These are phyloP conservation scores for Calcarius lapponicus DNA, from an alignment of 2,797 vertebrate genomes.

Conservation along the genomic window DNA sequence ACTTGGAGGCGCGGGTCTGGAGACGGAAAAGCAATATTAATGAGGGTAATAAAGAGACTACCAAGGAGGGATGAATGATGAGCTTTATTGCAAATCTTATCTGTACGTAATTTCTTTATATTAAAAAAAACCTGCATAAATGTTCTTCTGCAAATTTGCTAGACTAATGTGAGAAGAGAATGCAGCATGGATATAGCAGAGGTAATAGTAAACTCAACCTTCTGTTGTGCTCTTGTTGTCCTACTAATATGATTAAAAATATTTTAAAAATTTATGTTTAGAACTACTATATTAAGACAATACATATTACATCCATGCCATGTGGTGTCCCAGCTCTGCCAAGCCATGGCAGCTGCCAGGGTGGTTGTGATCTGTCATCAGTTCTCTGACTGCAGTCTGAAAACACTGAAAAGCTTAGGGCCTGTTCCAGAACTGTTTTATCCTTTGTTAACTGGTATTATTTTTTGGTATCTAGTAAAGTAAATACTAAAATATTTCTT, in stretches of 20 bases:
- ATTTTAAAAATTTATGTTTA: neutral
- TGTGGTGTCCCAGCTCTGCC: neutral
- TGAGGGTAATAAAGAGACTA: constrained; percentile 28
- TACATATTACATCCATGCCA: neutral
- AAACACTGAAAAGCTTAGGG: neutral
- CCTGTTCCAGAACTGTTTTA: neutral
- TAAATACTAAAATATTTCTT: neutral
- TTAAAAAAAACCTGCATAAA: neutral
- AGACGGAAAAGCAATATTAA: constrained; percentile 28
- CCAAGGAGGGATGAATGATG: neutral
- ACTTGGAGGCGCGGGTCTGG: neutral
- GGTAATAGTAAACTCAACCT: neutral
- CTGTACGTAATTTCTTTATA: neutral
- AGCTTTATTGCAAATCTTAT: constrained; percentile 32
- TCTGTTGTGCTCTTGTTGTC: neutral
- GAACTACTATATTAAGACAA: neutral
- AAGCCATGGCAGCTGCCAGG: neutral
- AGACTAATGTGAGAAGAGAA: neutral
- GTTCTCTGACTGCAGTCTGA: neutral
- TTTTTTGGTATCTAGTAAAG: neutral
- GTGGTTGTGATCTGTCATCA: neutral
- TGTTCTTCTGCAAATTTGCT: neutral
- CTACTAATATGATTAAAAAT: neutral
- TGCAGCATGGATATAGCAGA: neutral
- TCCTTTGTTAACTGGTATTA: neutral